A percentile compares a stretch with the other conserved stretches of the same genome.
Conservation (phyloP, 2,797 vertebrate species). For the Betta splendens region DNA sequence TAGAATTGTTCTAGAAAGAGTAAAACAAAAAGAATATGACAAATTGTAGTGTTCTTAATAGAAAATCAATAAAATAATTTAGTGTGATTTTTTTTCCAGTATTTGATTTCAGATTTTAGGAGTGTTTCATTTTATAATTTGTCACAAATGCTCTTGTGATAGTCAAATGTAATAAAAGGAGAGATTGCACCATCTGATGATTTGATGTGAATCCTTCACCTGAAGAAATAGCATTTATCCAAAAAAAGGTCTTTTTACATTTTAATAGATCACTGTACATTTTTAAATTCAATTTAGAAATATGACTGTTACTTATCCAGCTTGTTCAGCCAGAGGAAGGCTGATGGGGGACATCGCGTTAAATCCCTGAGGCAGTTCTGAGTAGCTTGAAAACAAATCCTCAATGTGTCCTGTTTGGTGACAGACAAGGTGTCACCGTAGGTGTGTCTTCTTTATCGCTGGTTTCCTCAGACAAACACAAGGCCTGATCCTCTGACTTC, state of each 20-base stretch:
- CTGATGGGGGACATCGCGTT: too few relatives aligned
- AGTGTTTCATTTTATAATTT: slow-evolving; percentile 81
- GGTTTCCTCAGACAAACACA: slow-evolving; percentile 10
- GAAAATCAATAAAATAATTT: slow-evolving; percentile 88
- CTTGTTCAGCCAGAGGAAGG: too few relatives aligned
- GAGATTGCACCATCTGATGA: slow-evolving; percentile 76
- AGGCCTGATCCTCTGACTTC: slow-evolving; percentile 34
- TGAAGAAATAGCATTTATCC: slow-evolving; percentile 6
- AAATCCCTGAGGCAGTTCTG: too few relatives aligned
- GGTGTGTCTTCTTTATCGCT: slow-evolving; percentile 30
- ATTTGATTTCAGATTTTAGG: slow-evolving; percentile 77
- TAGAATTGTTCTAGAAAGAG: slow-evolving; percentile 90
- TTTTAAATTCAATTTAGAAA: slow-evolving; percentile 29
- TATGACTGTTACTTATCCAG: too few relatives aligned
- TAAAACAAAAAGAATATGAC: slow-evolving; percentile 85
- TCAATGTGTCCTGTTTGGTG: neutral
- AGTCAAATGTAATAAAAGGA: slow-evolving; percentile 83
- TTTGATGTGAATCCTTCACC: slow-evolving; percentile 60
- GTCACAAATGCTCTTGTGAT: slow-evolving; percentile 83
- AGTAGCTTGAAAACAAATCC: too few relatives aligned
- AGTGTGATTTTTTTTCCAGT: slow-evolving; percentile 83
- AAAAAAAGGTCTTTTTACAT: neutral
- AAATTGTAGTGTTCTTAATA: slow-evolving; percentile 91
- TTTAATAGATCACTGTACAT: neutral
- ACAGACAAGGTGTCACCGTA: neutral